Conservation (phyloP, 2,797 vertebrate species). For the Rhabdophis nuchalis region DNA sequence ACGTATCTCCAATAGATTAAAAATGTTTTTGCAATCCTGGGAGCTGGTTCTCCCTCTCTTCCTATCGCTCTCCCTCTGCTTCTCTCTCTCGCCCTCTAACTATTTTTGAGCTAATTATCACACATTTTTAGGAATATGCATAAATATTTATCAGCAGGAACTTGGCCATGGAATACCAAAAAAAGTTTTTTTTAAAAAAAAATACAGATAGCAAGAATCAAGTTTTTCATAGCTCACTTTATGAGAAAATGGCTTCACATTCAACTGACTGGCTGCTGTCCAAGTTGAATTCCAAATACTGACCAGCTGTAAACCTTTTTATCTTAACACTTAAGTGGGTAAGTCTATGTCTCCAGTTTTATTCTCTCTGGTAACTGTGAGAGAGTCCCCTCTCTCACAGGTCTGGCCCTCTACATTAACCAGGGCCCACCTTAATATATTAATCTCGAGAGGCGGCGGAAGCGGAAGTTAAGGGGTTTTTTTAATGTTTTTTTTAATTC, state of each 20-base stretch:
- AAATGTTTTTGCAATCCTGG: too few relatives aligned
- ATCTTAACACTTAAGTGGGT: constrained; percentile 25
- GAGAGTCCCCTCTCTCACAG: too few relatives aligned
- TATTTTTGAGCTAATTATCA: background rate
- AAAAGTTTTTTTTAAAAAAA: background rate
- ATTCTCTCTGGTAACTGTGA: constrained; percentile 28
- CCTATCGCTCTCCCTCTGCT: too few relatives aligned
- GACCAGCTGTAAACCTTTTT: constrained; percentile 44
- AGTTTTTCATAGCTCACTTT: constrained; percentile 18
- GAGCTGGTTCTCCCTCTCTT: too few relatives aligned
- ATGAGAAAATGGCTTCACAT: constrained; percentile 28
- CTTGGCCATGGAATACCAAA: constrained; percentile 16
- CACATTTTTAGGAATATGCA: background rate
- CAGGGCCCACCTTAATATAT: too few relatives aligned
- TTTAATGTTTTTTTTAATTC: too few relatives aligned
- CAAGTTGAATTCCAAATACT: constrained; percentile 37
- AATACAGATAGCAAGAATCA: background rate
- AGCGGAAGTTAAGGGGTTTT: too few relatives aligned
- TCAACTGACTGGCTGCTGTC: constrained; percentile 17
- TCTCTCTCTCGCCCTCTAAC: too few relatives aligned
- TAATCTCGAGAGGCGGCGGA: too few relatives aligned
- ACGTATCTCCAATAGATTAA: background rate
- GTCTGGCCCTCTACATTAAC: too few relatives aligned
- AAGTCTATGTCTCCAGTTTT: constrained; percentile 24
- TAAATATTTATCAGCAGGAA: background rate